Base-by-base conservation (phyloP, 2,888 invertebrate genomes). In the Sycophila texana region DNA sequence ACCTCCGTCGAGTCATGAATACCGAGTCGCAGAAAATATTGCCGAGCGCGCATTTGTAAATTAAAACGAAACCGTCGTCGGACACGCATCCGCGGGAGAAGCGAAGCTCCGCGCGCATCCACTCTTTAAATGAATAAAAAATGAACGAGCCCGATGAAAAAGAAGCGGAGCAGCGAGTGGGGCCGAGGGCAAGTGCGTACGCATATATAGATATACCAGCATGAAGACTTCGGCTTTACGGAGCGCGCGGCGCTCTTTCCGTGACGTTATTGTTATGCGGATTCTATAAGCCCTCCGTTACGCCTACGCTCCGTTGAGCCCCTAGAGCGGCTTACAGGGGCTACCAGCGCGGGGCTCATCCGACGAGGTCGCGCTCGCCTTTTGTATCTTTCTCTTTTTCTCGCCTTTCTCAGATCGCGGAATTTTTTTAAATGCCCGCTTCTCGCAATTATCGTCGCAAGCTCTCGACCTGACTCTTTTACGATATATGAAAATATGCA, bases 271-370 rank as follows among this genome's bases (percentile, higher is more conserved):
- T 78, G 67, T 78, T 67, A 61, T 68, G 67, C 77, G 77, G 61
- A 73, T 78, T 61, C 72, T 78, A 73, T 78, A 78, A 78, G 67
- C 61, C 61, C 65, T 57, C 61, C 61, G 73, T 78, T 78, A 73
- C 63, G 63, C 53, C 55, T 70, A 16, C 60, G 74, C 74, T 74
- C 30, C 60, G 74, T 49, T 74, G 74, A 58, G 49, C 58, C 7
- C 58, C 20, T 20, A 65, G 18, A 5, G 51, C 39, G 47, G 39
- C 18, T 18, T 18, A 39, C 13, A 39, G 39, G 39, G 39, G 63
- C 39, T 30, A 61, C 26, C n/a, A 30, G 10, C 39, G 16, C 16
- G 63, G 12, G 12, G 12, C n/a, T 39, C n/a, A 26, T 18, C n/a
- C 39, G 10, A 7, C 39, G 39, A 5, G 39, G 12, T 16, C 5